Evolutionary conservation across 2,888 invertebrate species (phyloP), one percentile per base, ranked within the genome.

Genomic region (Aphelenchoides bicaudatus): DNA sequence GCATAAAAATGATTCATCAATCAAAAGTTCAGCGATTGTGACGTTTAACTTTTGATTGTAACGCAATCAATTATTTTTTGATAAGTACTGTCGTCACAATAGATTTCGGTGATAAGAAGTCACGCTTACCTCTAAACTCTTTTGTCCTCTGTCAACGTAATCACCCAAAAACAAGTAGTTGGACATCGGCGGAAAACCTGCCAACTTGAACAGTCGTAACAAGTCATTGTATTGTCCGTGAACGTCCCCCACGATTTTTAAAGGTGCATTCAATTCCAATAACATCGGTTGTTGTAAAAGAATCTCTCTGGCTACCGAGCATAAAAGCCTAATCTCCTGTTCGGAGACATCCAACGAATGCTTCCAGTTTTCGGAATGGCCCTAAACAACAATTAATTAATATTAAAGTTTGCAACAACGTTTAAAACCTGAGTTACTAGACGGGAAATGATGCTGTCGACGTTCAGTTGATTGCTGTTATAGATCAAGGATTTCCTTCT

Each of bases 181-280:
- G 21, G 92, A 91, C 82, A 94, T 93, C 23, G 96, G 96, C 49
- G 96, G 96, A 82, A 96, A 98, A 39, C 94, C 93, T 56, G 94
- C 94, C 79, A 96, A 94, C 82, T 96, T 94, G 82, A 98, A 98
- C 70, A 98, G 85, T 80, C 96, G 87, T 75, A 98, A 84, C 73
- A 98, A 85, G 83, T 98, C 96, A 37, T 21, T 38, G 62, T 63
- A 75, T 51, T 75, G 75, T 16, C 75, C 75, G 57, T 75, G 75
- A 31, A 75, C 72, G 58, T 75, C 75, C 51, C 75, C 75, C 48
- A 72, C 76, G 39, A 76, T 76, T 58, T 76, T 76, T 13, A 76
- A 63, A 30, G 76, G 76, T 6, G 76, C 73, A 53, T 73, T 73
- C 56, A 77, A 52, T 55, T 76, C 76, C 25, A 76, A 60, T 28